Percentiles rank a stretch among this genome's conserved stretches.
Evolutionary conservation across 1,140 invertebrate species (phyloP).

Genomic region (Pseudachorutes palmiensis): DNA sequence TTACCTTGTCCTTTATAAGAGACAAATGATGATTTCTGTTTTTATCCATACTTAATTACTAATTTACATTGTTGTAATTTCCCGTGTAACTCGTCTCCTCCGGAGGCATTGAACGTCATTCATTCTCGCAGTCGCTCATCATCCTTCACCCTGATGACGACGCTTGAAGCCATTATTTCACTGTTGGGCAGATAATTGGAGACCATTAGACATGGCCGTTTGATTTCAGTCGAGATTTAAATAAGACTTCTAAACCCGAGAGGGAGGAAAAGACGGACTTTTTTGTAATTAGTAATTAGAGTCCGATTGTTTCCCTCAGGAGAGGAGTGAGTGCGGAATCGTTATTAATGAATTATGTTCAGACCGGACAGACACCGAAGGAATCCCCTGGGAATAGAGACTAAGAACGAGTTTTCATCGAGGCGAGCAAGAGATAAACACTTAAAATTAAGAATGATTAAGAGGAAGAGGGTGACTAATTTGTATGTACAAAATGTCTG

Average conservation of each 20-base stretch:
- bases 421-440: background rate
- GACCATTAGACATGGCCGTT: background rate
- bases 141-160: no score
- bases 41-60: background rate
- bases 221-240: background rate
- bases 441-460: background rate
- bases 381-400: background rate
- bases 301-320: background rate
- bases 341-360: background rate
- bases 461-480: constrained; percentile 11
- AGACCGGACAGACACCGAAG: no score
- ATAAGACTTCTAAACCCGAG: background rate
- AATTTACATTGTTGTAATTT: constrained; percentile 7
- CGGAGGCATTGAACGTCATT: no score
- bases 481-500: constrained; percentile 14
- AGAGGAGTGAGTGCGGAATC: background rate
- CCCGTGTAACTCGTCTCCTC: no score
- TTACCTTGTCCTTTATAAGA: background rate
- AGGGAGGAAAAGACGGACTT: background rate
- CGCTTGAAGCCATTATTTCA: no score
- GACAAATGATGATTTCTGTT: background rate
- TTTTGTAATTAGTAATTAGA: background rate
- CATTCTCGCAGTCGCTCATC: no score
- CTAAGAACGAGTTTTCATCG: background rate
- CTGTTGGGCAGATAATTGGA: constrained; percentile 2